A percentile compares a stretch with the other conserved stretches of the same genome.
Evolutionary conservation across 2,797 vertebrate genomes (phyloP).

Genomic region (Anisognathus igniventris): DNA sequence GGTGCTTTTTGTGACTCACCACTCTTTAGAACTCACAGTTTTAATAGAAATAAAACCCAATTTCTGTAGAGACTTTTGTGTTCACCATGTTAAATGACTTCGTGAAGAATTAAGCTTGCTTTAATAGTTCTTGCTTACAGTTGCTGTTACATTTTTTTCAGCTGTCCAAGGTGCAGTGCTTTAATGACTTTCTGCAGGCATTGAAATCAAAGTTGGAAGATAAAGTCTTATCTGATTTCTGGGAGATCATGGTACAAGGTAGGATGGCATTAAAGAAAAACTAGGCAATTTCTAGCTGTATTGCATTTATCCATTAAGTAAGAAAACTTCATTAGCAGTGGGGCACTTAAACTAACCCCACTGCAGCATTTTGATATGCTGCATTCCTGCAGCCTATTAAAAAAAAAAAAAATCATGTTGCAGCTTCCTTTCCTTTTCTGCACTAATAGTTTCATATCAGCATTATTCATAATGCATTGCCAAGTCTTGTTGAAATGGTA

Average conservation of each 20-base stretch:
- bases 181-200: conserved; percentile 86
- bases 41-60: background rate
- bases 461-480: background rate
- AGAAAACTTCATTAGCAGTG: background rate
- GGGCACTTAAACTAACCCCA: background rate
- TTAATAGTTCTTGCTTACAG: background rate
- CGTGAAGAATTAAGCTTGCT: background rate
- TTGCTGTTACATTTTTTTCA: conserved; percentile 23
- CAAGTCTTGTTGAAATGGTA: conserved; percentile 8
- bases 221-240: conserved; percentile 86
- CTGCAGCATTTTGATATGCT: background rate
- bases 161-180: conserved; percentile 78
- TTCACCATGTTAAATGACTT: background rate
- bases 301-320: background rate
- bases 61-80: background rate
- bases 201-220: conserved; percentile 85
- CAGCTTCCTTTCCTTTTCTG: background rate
- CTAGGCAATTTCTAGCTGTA: background rate
- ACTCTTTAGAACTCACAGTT: background rate
- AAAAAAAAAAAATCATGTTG: background rate
- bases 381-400: background rate
- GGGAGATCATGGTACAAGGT: conserved; percentile 93
- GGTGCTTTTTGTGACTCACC: background rate
- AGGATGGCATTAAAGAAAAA: background rate
- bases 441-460: background rate